A percentile compares a stretch with the other conserved stretches of the same genome.
These are phyloP conservation scores for Drosophila paramelanica DNA, from an alignment of 2,888 invertebrate species.

Conservation along the genomic window DNA sequence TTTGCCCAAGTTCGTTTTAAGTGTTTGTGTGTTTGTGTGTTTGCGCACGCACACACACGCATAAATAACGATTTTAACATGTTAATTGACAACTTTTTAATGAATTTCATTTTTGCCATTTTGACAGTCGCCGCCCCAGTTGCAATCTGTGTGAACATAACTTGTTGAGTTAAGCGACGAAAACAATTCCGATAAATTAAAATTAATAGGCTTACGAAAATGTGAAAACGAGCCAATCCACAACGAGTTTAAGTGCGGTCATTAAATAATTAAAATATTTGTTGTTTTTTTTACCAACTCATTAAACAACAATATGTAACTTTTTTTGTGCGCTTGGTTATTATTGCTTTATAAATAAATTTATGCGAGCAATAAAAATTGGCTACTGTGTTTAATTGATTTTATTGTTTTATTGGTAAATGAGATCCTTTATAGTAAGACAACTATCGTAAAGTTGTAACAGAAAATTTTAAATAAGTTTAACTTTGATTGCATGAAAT, in stretches of 20 bases:
- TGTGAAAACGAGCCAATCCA: conserved; percentile 31
- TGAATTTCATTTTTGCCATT: conserved; percentile 59
- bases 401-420: conserved; percentile 16
- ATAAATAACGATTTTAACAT: conserved; percentile 62
- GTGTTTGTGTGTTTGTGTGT: neutral
- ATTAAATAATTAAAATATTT: conserved; percentile 53
- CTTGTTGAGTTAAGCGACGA: conserved; percentile 28
- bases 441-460: too few relatives aligned
- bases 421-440: neutral
- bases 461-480: too few relatives aligned
- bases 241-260: conserved; percentile 54
- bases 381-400: conserved; percentile 17
- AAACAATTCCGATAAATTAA: conserved; percentile 60
- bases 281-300: conserved; percentile 29
- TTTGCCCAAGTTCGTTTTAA: conserved; percentile 50
- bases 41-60: conserved; percentile 27
- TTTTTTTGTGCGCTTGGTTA: conserved; percentile 13
- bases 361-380: conserved; percentile 20
- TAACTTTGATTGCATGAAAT: too few relatives aligned
- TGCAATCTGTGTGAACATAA: conserved; percentile 1
- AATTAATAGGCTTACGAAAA: conserved; percentile 67
- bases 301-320: conserved; percentile 52
- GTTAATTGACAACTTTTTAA: conserved; percentile 76
- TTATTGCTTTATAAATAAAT: conserved; percentile 32
- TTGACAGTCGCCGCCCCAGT: conserved; percentile 27